phyloP scores from a whole-genome alignment of 2,888 invertebrate species.

The Celastrina argiolus region DNA sequence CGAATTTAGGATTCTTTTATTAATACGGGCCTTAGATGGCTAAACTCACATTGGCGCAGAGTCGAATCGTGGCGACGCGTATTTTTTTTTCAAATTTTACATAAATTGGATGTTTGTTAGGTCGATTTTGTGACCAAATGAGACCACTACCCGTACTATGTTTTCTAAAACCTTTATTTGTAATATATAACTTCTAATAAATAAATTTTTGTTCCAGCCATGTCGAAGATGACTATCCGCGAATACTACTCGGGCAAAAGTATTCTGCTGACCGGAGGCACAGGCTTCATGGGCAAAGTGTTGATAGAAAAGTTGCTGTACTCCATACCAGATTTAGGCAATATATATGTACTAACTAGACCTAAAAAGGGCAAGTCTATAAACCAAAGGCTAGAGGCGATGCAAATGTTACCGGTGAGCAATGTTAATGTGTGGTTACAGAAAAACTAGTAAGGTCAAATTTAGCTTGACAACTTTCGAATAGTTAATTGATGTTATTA shows the following conservation, averaged over 20 bases:
- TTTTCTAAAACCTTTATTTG: too few relatives aligned
- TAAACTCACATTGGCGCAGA: too few relatives aligned
- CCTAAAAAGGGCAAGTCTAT: conserved; percentile 80
- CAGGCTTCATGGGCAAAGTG: conserved; percentile 81
- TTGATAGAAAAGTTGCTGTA: conserved; percentile 81
- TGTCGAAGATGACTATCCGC: conserved; percentile 59
- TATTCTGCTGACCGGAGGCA: conserved; percentile 79
- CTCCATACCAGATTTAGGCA: conserved; percentile 77
- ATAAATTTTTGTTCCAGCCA: conserved; percentile 36
- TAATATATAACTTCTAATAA: too few relatives aligned
- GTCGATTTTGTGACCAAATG: too few relatives aligned
- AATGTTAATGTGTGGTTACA: background rate
- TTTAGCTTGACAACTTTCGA: too few relatives aligned
- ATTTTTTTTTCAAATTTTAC: too few relatives aligned
- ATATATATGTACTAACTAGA: conserved; percentile 79
- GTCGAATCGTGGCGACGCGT: too few relatives aligned
- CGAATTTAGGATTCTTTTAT: too few relatives aligned
- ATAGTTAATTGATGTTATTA: too few relatives aligned
- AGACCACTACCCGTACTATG: too few relatives aligned
- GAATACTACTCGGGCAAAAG: conserved; percentile 78
- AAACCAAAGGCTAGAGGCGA: conserved; percentile 77
- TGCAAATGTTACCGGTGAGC: conserved; percentile 79
- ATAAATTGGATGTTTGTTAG: too few relatives aligned
- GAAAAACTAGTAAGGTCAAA: background rate
- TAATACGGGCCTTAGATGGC: too few relatives aligned